Base-by-base conservation (phyloP, 1,140 invertebrate genomes). In the Akabosia matsudoensis region DNA sequence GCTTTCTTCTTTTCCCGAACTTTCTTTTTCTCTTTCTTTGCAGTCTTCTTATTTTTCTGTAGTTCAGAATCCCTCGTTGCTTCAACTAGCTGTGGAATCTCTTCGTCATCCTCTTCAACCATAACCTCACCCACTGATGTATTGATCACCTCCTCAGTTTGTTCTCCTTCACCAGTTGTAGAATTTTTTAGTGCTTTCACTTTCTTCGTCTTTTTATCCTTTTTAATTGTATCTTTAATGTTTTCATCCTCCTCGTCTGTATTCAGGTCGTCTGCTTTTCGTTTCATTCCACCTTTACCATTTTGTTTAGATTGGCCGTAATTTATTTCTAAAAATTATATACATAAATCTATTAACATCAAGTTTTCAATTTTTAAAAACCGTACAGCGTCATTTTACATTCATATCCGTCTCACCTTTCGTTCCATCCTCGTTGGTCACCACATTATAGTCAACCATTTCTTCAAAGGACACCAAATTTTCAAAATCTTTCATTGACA, bases 381-480 rank as follows among this genome's bases (percentile, higher is more conserved):
- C 7, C 7, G n/a, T n/a, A n/a, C n/a, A n/a, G n/a, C n/a, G 18
- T 45, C 37, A 45, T 45, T 10, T 45, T 14, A 45, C 37, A 45
- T 45, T 45, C 37, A 74, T 22, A 28, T 13, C 1, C 1, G n/a
- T n/a, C n/a, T n/a, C 67, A 34, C 31, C 51, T 22, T 33, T 74
- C 22, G 33, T 33, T 45, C 31, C 74, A 16, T 31, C 74, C 34
- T 64, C n/a, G 33, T 70, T 73, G 24, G 74, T 64, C 1, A 79
- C 33, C n/a, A 81, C 61, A 37, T 75, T 2, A 73, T 81, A 81
- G 34, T 81, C 78, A 0, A 74, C 74, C 4, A 81, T 64, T 22
- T 78, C 76, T 73, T 81, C 80, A 22, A 81, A 56, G 2, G 80
- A 81, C 0, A 79, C 26, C 18, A 81, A 73, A 61, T 76, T 73